Base-by-base conservation (phyloP, 2,113 vertebrate species). In the Hydrochoerus hydrochaeris region DNA sequence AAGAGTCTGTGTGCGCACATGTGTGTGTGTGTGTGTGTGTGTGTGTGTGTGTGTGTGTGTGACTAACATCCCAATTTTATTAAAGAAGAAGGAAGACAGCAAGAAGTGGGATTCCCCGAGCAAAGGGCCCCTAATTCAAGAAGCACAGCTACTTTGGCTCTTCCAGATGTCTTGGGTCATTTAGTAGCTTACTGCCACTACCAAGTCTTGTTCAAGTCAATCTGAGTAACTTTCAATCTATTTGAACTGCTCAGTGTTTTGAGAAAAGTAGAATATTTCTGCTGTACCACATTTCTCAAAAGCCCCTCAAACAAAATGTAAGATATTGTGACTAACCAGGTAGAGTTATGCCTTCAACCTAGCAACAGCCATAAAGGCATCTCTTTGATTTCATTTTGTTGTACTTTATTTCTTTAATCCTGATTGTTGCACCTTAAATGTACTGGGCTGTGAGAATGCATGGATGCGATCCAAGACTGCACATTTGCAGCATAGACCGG, bases 361-460 rank as follows among this genome's bases (percentile, higher is more conserved):
- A 65, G 73, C 90, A n/a, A 54, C 54, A 87, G 26, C 52, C 38
- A 22, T 10, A 69, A 92, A 84, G 65, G 41, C 84, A 95, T 41
- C 44, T 71, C 44, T 95, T 85, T 91, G 67, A 88, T 88, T 69
- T 85, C 60, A 94, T 62, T 88, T 44, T 62, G 19, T 58, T 52
- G 19, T 81, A 49, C 41, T 94, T 67, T 3, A 2, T 62, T 32
- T 17, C 77, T 35, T 9, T 14, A 28, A 63, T 88, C 5, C 7
- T 86, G 22, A 63, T 10, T 52, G 10, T 1, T 84, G 13, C 17
- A 8, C 16, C n/a, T 81, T 22, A 54, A 85, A 19, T 91, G 28
- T 32, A 38, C 65, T 85, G 91, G 60, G 38, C 12, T 65, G 1
- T 49, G 30, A 46, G 14, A 69, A 9, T 26, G 19, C 28, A 44